Conservation (phyloP, 1,140 invertebrate genomes). For the Heliothis subflexa region DNA sequence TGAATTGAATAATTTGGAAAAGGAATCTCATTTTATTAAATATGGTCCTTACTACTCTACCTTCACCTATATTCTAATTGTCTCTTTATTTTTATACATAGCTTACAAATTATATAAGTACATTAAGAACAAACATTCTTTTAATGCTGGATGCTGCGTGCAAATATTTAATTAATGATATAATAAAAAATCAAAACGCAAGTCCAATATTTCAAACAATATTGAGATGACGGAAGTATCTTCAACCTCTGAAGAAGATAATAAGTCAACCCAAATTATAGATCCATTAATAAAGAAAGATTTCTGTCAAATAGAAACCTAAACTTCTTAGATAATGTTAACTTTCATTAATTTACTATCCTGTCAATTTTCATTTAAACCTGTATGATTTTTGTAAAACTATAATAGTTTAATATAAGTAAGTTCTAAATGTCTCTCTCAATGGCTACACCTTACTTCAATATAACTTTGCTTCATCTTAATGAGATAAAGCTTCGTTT, state of each 20-base stretch:
- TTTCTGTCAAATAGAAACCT: constrained; percentile 11
- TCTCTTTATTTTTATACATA: constrained; percentile 6
- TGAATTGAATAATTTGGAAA: constrained; percentile 34
- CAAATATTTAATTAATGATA: constrained; percentile 9
- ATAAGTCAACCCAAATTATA: constrained; percentile 8
- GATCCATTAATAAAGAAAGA: background rate
- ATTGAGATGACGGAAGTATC: constrained; percentile 5
- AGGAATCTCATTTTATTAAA: constrained; percentile 48
- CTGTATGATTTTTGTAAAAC: too few species aligned
- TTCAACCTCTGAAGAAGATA: constrained; percentile 6
- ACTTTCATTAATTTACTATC: too few species aligned
- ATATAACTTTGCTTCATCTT: constrained; percentile 8
- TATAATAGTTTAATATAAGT: too few species aligned
- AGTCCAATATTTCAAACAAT: background rate
- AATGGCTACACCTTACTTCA: background rate
- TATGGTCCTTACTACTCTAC: constrained; percentile 47
- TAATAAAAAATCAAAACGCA: constrained; percentile 3
- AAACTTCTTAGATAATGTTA: background rate
- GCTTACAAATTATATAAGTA: constrained; percentile 5
- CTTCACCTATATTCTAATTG: constrained; percentile 33
- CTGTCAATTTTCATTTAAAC: too few species aligned
- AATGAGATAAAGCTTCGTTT: constrained; percentile 7
- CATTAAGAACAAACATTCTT: background rate
- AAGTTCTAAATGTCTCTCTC: too few species aligned
- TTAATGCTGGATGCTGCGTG: background rate